These are phyloP conservation scores for Linyphia triangularis DNA, from an alignment of 2,888 invertebrate species.

Conservation along the genomic window DNA sequence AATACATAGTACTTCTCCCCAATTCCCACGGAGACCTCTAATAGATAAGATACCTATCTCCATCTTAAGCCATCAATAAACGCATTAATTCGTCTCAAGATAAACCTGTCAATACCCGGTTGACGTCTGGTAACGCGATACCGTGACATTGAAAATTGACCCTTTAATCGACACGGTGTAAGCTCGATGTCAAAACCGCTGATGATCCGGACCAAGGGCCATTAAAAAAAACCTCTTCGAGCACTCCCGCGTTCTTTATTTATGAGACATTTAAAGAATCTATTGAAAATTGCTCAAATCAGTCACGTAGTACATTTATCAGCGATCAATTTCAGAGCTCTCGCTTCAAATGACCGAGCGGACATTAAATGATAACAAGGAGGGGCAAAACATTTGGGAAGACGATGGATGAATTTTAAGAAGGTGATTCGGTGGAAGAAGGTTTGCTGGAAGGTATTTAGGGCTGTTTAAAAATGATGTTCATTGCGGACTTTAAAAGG, in stretches of 20 bases:
- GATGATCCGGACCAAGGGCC: neutral
- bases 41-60: too few relatives aligned
- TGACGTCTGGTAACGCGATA: neutral
- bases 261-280: conserved; percentile 17
- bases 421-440: neutral
- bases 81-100: neutral
- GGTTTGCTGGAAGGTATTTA: too few relatives aligned
- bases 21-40: too few relatives aligned
- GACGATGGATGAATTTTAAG: conserved; percentile 28
- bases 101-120: neutral
- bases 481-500: neutral
- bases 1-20: too few relatives aligned
- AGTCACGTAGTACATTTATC: conserved; percentile 43
- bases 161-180: neutral
- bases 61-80: neutral
- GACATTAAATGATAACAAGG: conserved; percentile 27
- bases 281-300: conserved; percentile 31
- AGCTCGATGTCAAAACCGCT: neutral
- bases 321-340: conserved; percentile 55
- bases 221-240: neutral
- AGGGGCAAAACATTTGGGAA: neutral
- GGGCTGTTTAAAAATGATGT: neutral
- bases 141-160: neutral
- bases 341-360: conserved; percentile 29
- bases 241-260: neutral